These are phyloP conservation scores for Plectrocnemia conspersa DNA, from an alignment of 1,140 invertebrate species.

Conservation along the genomic window DNA sequence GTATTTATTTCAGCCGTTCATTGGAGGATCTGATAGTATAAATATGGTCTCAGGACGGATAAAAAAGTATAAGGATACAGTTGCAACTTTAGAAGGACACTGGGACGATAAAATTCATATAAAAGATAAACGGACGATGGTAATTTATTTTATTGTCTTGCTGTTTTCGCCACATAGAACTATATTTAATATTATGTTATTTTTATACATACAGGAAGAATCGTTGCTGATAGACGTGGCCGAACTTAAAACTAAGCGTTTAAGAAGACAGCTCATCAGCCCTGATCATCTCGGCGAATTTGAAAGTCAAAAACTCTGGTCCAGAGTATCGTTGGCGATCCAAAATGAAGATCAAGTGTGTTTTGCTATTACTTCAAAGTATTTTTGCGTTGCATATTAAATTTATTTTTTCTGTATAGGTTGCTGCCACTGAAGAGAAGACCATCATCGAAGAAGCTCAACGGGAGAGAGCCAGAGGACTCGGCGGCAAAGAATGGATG, in stretches of 20 bases:
- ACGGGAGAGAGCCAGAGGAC: conserved; percentile 56
- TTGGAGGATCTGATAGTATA: conserved; percentile 75
- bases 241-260: conserved; percentile 62
- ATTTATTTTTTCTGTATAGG: conserved; percentile 38
- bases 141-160: conserved; percentile 36
- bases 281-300: conserved; percentile 70
- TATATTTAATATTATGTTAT: conserved; percentile 13
- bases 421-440: conserved; percentile 84
- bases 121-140: conserved; percentile 69
- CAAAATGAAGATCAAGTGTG: conserved; percentile 67
- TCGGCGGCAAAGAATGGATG: conserved; percentile 41
- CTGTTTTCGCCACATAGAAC: no score
- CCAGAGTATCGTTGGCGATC: conserved; percentile 78
- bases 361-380: not conserved
- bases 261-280: conserved; percentile 75
- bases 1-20: conserved; percentile 65
- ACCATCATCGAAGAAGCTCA: conserved; percentile 83
- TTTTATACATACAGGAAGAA: conserved; percentile 56
- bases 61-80: conserved; percentile 80
- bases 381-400: not conserved
- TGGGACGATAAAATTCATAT: conserved; percentile 87
- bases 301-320: conserved; percentile 86
- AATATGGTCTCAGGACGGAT: conserved; percentile 84
- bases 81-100: conserved; percentile 81
- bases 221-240: conserved; percentile 71